Conservation (phyloP, 1,140 invertebrate genomes). For the Drosophila elegans region DNA sequence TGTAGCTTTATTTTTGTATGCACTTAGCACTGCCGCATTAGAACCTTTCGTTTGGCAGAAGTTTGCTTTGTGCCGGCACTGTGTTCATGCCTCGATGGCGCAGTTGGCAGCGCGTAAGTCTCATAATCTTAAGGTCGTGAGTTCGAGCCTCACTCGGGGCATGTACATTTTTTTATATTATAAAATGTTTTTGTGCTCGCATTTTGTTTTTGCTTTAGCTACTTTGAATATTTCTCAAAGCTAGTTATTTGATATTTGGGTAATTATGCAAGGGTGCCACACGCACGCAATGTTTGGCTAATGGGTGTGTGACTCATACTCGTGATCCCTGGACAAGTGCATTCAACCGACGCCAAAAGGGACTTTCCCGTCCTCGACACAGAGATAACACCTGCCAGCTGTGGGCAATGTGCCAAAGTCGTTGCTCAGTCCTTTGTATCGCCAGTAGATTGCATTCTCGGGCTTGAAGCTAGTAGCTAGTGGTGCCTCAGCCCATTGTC, state of each 20-base stretch:
- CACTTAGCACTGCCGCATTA: background rate
- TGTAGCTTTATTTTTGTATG: background rate
- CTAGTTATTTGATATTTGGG: conserved; percentile 13
- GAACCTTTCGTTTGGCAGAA: conserved; percentile 2
- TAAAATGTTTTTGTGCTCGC: conserved; percentile 3
- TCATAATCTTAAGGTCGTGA: conserved; percentile 99
- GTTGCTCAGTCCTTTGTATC: conserved; percentile 17
- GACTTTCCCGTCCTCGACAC: conserved; percentile 5
- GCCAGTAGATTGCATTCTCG: conserved; percentile 9
- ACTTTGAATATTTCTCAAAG: background rate
- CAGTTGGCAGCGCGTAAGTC: conserved; percentile 98
- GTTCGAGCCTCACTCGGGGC: conserved; percentile 97
- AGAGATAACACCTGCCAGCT: conserved; percentile 16
- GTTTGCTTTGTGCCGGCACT: conserved; percentile 8
- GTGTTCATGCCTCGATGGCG: conserved; percentile 91
- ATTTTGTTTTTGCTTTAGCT: background rate
- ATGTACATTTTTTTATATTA: conserved; percentile 76
- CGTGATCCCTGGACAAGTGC: conserved; percentile 5
- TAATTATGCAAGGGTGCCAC: conserved; percentile 8
- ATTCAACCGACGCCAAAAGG: conserved; percentile 9
- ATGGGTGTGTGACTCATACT: conserved; percentile 27
- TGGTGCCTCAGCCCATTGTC: conserved; percentile 32
- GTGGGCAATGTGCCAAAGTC: conserved; percentile 21
- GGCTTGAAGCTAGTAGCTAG: background rate
- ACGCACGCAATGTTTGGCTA: conserved; percentile 4